These are phyloP conservation scores for Hedychridium roseum DNA, from an alignment of 2,888 invertebrate species.

Conservation along the genomic window DNA sequence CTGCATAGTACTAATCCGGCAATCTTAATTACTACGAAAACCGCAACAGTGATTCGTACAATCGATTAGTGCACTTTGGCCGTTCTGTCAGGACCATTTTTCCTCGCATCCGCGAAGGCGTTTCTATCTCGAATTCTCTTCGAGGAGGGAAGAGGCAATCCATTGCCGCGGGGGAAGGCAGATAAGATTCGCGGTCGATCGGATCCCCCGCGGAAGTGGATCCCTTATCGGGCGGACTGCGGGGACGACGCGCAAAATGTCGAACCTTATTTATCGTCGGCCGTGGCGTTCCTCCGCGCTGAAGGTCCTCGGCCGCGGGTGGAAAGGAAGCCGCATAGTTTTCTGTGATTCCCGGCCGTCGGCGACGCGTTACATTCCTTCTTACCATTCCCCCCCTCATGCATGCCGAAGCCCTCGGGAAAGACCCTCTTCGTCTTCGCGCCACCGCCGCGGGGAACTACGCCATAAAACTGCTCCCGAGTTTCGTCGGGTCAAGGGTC, in stretches of 20 bases:
- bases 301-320: conserved; percentile 23
- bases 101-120: no score
- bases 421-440: conserved; percentile 9
- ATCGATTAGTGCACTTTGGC: no score
- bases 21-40: no score
- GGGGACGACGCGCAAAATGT: conserved; percentile 44
- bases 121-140: no score
- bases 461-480: conserved; percentile 55
- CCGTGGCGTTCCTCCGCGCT: conserved; percentile 30
- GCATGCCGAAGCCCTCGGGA: background rate
- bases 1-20: background rate
- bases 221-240: conserved; percentile 5
- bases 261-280: conserved; percentile 54
- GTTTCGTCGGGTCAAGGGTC: conserved; percentile 55
- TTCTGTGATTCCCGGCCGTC: conserved; percentile 43
- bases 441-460: conserved; percentile 38
- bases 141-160: no score
- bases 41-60: no score
- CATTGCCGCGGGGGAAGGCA: conserved; percentile 6
- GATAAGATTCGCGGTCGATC: conserved; percentile 26
- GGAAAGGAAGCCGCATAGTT: conserved; percentile 39
- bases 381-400: conserved; percentile 14
- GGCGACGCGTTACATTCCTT: conserved; percentile 52
- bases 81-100: no score
- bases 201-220: conserved; percentile 27